phyloP scores from a whole-genome alignment of 2,888 invertebrate species.

The Balanococcus diminutus region DNA sequence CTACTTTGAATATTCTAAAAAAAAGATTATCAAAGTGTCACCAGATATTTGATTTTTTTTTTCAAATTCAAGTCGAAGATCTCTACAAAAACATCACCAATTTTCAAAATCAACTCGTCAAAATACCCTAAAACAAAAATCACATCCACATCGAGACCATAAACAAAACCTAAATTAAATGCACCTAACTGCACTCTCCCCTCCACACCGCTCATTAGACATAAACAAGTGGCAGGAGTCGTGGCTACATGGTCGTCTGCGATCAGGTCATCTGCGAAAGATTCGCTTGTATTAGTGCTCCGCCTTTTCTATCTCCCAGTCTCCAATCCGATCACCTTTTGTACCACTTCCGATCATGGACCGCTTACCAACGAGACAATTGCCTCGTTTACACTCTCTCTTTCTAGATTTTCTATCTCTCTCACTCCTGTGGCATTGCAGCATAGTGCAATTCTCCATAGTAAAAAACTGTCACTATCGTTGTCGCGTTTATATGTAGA shows the following conservation, averaged over 20 bases:
- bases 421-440: no score
- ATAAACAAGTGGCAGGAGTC: background rate
- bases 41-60: no score
- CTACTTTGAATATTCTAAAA: no score
- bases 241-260: background rate
- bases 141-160: background rate
- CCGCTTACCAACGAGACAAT: background rate
- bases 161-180: background rate
- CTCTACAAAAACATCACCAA: no score
- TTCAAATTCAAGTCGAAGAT: no score
- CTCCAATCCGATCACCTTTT: constrained; percentile 34
- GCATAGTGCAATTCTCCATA: background rate
- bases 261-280: constrained; percentile 7
- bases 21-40: no score
- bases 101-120: no score
- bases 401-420: no score
- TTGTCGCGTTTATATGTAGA: background rate
- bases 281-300: background rate
- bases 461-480: background rate
- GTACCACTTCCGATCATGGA: background rate
- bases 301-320: background rate
- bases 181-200: background rate
- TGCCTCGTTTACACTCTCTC: background rate
- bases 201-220: background rate
- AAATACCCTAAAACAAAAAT: background rate